Base-by-base conservation (phyloP, 1,140 invertebrate species). In the Drosophila serrata region DNA sequence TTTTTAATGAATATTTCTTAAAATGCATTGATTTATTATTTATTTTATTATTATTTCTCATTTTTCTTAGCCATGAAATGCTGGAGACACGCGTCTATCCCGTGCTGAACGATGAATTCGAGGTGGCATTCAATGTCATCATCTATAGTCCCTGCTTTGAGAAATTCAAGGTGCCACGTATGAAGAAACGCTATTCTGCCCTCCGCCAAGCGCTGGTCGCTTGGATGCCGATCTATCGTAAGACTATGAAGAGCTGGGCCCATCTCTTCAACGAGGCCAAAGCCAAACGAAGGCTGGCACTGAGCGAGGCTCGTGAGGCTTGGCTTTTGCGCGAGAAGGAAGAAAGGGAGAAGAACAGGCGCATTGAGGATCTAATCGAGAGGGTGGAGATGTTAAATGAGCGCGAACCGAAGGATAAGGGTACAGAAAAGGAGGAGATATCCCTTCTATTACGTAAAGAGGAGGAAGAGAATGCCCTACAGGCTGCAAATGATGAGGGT, bases 21-120 rank as follows among this genome's bases (percentile, higher is more conserved):
- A 3, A 5, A 8, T 3, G 7, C 2, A 11, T 35, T 24, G 15
- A 37, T 19, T 27, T 5, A 1, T 35, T 75, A 6, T 17, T 22
- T 6, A 4, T 43, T 17, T 17, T 17, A 5, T 11, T 2, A 15
- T 15, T 13, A 17, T 13, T 13, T 45, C 0, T 12, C 24, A 1
- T 46, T 15, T 45, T 46, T 9, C 5, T 0, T n/a, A 46, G 79
- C 42, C 76, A 77, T 22, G 46, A 79, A 1, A 82, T 82, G 63
- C 60, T 82, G 31, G 80, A 82, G 29, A 37, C 49, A 0, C 19
- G 65, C 6, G 11, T 61, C 13, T 48, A 62, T 63, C 67, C 80
- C 13, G 15, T 27, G 2, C 2, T 15, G 3, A 9, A n/a, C 17
- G 49, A 57, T 0, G 60, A 65, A 0, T 81, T 82, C 5, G 79